Evolutionary conservation across 2,888 invertebrate genomes (phyloP), one percentile per base, ranked within the genome.

Genomic region (Hemicrepidius hirtus): DNA sequence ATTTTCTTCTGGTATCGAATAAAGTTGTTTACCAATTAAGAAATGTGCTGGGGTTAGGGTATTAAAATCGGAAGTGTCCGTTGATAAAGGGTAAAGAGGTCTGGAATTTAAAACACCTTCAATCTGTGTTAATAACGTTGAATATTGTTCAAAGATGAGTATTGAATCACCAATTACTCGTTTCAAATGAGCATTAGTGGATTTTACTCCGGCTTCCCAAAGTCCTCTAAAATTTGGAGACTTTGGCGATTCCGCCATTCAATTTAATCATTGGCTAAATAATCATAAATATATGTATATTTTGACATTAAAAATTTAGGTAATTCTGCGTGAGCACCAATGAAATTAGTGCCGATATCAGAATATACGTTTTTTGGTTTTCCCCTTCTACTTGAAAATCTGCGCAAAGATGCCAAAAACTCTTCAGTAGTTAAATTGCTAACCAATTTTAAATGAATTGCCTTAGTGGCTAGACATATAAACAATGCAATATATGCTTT

Each of bases 291-390:
- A 9, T 41, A 41, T 4, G n/a, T 44, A 3, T 10, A 10, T 35
- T 35, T 10, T 35, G 35, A 35, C 35, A 7, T 10, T 7, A 35
- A 35, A 7, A 35, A 35, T 35, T 5, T 10, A 5, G 35, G 10
- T 35, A 35, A 44, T 44, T 44, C 1, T 3, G 20, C 4, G 53
- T 75, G 75, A 0, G 84, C 82, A 3, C 82, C 83, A 1, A 83
- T 76, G 60, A 84, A 85, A 66, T 83, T 85, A 0, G 81, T 80
- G 0, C 81, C 83, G 24, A 82, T 82, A 64, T 85, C 85, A 1
- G 81, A 81, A n/a, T n/a, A n/a, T n/a, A n/a, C n/a, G n/a, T n/a
- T n/a, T n/a, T n/a, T n/a, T n/a, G n/a, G n/a, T n/a, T n/a, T n/a
- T n/a, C n/a, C n/a, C n/a, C n/a, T n/a, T n/a, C n/a, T n/a, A n/a